Evolutionary conservation across 2,797 vertebrate genomes (phyloP).

Genomic region (Acrossocheilus wenchowensis): DNA sequence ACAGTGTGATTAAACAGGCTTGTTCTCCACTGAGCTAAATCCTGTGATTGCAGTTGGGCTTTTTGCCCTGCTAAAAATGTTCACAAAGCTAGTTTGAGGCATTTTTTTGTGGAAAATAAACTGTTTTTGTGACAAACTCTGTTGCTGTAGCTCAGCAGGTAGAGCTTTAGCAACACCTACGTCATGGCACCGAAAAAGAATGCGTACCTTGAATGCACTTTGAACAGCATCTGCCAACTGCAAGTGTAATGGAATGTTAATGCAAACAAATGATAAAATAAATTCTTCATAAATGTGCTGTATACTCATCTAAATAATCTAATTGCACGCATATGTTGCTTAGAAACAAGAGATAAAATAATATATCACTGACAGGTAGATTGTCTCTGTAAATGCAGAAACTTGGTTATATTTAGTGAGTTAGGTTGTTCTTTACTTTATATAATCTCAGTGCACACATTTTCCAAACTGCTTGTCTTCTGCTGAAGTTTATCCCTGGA

Average conservation of each 20-base stretch:
- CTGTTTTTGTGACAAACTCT: not conserved
- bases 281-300: not conserved
- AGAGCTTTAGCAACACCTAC: not conserved
- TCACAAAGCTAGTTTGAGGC: not conserved
- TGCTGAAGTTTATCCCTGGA: not conserved
- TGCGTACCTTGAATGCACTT: not conserved
- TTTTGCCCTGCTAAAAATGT: not conserved
- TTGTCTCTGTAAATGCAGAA: not conserved
- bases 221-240: not conserved
- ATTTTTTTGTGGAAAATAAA: not conserved
- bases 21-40: not conserved
- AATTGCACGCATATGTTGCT: slow-evolving; percentile 8
- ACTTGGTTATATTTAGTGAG: not conserved
- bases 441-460: not conserved
- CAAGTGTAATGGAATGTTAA: not conserved
- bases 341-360: not conserved
- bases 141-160: not conserved
- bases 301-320: slow-evolving; percentile 16
- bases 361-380: not conserved
- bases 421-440: not conserved
- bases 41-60: not conserved
- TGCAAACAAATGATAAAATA: not conserved
- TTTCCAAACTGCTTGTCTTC: not conserved
- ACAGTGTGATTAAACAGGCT: not conserved
- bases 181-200: not conserved